Base-by-base conservation (phyloP, 2,888 invertebrate species). In the Cosmia trapezina region DNA sequence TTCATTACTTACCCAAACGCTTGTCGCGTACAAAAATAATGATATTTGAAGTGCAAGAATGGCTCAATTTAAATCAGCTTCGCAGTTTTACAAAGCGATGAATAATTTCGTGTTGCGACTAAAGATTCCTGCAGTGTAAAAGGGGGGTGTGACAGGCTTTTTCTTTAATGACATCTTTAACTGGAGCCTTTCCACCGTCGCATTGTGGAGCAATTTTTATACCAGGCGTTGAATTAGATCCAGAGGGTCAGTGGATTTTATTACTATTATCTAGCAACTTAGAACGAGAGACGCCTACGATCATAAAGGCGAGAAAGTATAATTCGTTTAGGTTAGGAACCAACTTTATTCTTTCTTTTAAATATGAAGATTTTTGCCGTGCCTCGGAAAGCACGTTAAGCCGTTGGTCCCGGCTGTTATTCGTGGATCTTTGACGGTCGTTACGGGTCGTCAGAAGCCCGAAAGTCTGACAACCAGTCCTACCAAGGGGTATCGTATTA, bases 21-120 rank as follows among this genome's bases (percentile, higher is more conserved):
- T 76, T 73, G 33, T 72, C 47, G 8, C 47, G 63, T 71, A 62
- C 60, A 72, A 61, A 81, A 79, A 81, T 80, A 80, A 80, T 74
- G 74, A 83, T 76, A 69, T 76, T 78, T 76, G 68, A 75, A 73
- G 67, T 71, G 64, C 73, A 73, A 76, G 64, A 87, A 87, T 80
- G 80, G 78, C 82, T 81, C 72, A 83, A 86, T 86, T 86, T 86
- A 82, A 87, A 84, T 81, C 76, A 80, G 74, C 77, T 79, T 76
- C 77, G 51, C 76, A 77, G 73, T 81, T 79, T 75, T 82, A 86
- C 84, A 87, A 86, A 88, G 84, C 78, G 78, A 77, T 84, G 85
- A 88, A 87, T 88, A 88, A 87, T 86, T 86, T 86, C 82, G 81
- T 88, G 87, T 87, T 87, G 87, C 87, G 86, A 89, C 88, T 90